Evolutionary conservation across 2,888 invertebrate species (phyloP), one percentile per base, ranked within the genome.

Genomic region (Scrobipalpa atriplicella): DNA sequence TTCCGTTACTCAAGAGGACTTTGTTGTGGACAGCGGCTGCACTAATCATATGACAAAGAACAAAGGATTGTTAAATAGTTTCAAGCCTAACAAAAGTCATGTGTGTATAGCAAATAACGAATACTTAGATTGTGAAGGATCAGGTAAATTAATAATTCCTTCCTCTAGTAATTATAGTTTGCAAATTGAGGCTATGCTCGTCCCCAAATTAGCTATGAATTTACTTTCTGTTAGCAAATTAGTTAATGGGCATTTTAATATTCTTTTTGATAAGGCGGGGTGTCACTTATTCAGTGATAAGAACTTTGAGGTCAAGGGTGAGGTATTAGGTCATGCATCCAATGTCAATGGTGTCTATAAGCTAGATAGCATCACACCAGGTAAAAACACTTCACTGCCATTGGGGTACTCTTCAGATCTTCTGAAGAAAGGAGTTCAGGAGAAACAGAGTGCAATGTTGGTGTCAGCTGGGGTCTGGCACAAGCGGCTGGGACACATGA

Each of bases 381-480:
- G 21, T 21, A 43, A 18, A 11, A 52, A 16, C 36, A 38, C 38
- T 38, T 38, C 38, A 8, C 38, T 38, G 38, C 38, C 16, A 51
- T 51, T 51, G 51, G 51, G 16, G 16, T 16, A 51, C 16, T 11
- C 21, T 54, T 19, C 11, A n/a, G 19, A 19, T 41, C 39, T 56
- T 16, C 43, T 41, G 39, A 54, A 64, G 21, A 38, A 39, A 11
- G 16, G 63, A 18, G 38, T 18, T 16, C 36, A 51, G 47, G 51
- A 65, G 10, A 18, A n/a, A 29, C 39, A n/a, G 43, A 47, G 60
- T 60, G 60, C 60, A 29, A 36, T 16, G 38, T n/a, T 39, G 18
- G 43, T 60, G 60, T 43, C 56, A 41, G 62, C 62, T 10, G 67
- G 63, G 18, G 7, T 69, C 5, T 69, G 67, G 66, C 68, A 71